phyloP scores from a whole-genome alignment of 2,888 invertebrate species.

The Marronus borbonicus region DNA sequence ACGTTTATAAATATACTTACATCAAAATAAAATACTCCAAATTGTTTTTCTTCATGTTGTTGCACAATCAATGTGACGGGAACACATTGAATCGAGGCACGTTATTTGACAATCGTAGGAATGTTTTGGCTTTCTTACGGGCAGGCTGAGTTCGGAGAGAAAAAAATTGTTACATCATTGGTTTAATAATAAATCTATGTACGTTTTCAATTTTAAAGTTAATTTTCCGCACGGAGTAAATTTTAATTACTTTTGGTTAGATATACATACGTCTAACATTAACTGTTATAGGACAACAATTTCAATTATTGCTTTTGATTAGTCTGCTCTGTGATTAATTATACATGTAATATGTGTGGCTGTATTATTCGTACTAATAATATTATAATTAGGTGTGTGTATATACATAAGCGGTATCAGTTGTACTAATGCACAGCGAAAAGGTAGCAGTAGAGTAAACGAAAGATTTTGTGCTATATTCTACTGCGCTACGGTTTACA shows the following conservation, averaged over 20 bases:
- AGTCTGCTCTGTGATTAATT: no score
- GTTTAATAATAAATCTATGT: constrained; percentile 41
- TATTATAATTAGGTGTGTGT: no score
- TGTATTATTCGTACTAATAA: no score
- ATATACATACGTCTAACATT: no score
- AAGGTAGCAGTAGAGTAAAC: no score
- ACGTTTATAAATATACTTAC: constrained; percentile 39
- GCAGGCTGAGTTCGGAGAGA: constrained; percentile 23
- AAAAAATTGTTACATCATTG: constrained; percentile 43
- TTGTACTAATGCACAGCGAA: no score
- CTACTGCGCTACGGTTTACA: no score
- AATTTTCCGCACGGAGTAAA: neutral
- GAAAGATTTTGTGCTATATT: no score
- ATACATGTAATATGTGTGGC: no score
- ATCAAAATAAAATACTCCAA: constrained; percentile 43
- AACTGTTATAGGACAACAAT: no score
- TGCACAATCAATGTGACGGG: constrained; percentile 16
- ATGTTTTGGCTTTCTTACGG: constrained; percentile 32
- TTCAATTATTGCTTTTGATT: no score
- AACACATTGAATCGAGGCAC: constrained; percentile 36
- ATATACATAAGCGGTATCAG: no score
- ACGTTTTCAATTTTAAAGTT: constrained; percentile 14
- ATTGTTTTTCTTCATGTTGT: constrained; percentile 25
- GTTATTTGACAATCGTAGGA: constrained; percentile 38
- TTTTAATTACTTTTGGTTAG: neutral